Evolutionary conservation across 2,113 vertebrate species (phyloP), one percentile per base, ranked within the genome.

Genomic region (Zapornia atra): DNA sequence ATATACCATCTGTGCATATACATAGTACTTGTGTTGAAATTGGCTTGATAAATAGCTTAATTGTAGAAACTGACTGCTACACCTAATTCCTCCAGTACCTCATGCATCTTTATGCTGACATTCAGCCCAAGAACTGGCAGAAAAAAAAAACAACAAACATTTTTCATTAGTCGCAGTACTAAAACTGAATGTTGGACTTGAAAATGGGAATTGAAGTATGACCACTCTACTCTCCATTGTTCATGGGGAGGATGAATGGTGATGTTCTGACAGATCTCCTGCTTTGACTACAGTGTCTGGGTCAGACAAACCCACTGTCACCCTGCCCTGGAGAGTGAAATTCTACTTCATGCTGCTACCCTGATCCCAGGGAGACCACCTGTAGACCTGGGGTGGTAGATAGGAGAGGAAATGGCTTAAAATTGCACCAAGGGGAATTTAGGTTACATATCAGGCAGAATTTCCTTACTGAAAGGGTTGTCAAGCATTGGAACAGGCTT

Each of bases 71-170:
- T n/a, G 69, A 64, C 88, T 86, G 64, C 28, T 87, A n/a, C 40
- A 38, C 54, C 48, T 59, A 72, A 48, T 82, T 93, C 50, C 40
- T 94, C 95, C 44, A 72, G 65, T 71, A 78, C 59, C 31, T 83
- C 70, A 53, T 69, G 70, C 14, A 29, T 84, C 81, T 86, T 87
- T 36, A 65, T 34, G 33, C 9, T 87, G 38, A 89, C 0, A 0
- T 69, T 69, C 44, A 69, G 40, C 17, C 20, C 72, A 86, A 69
- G 36, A 61, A 83, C 65, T 63, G 63, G 59, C 17, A 70, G 73
- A 89, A 91, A 82, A 36, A 78, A 79, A 93, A 94, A 61, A 12
- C 24, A n/a, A n/a, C 50, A 31, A 93, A 86, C 28, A 34, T 75
- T 63, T 72, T 72, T 81, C 38, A 72, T 61, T 53, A 82, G 40